phyloP scores from a whole-genome alignment of 2,797 vertebrate species.

The Lophius americanus region DNA sequence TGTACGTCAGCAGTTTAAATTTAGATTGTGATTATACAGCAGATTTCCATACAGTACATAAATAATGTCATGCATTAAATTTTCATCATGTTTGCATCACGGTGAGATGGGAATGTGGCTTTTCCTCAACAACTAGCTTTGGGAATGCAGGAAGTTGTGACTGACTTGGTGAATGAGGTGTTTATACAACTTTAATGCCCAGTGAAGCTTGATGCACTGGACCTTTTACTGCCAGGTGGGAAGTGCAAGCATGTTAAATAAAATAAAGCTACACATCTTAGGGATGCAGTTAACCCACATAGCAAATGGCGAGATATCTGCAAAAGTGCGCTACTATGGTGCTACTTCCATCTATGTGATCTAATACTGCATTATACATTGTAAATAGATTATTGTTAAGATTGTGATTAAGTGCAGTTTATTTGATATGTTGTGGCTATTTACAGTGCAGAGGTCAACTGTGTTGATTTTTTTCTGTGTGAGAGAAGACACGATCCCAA shows the following conservation, averaged over 20 bases:
- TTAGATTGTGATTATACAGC: constrained; percentile 44
- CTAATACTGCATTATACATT: constrained; percentile 15
- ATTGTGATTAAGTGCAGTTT: constrained; percentile 22
- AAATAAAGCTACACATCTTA: constrained; percentile 27
- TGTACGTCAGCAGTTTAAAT: constrained; percentile 28
- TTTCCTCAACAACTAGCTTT: constrained; percentile 13
- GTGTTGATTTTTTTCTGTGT: constrained; percentile 44
- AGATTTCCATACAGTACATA: constrained; percentile 14
- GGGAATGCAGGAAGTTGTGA: constrained; percentile 17
- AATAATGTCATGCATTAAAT: constrained; percentile 42
- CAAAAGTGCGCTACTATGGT: constrained; percentile 6
- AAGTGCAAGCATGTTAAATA: constrained; percentile 44
- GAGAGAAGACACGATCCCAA: constrained; percentile 32
- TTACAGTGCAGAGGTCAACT: constrained; percentile 18
- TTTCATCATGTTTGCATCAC: constrained; percentile 26
- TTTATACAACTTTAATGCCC: constrained; percentile 55
- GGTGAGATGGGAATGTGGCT: constrained; percentile 7
- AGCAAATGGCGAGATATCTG: constrained; percentile 23
- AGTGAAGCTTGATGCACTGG: constrained; percentile 22
- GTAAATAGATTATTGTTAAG: constrained; percentile 32
- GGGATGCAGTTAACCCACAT: constrained; percentile 19
- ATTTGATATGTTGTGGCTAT: constrained; percentile 40
- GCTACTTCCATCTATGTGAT: constrained; percentile 5
- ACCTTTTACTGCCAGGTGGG: constrained; percentile 36
- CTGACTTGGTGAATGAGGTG: constrained; percentile 32